These are phyloP conservation scores for Corythornis cristatus DNA, from an alignment of 2,113 vertebrate genomes.

Conservation along the genomic window DNA sequence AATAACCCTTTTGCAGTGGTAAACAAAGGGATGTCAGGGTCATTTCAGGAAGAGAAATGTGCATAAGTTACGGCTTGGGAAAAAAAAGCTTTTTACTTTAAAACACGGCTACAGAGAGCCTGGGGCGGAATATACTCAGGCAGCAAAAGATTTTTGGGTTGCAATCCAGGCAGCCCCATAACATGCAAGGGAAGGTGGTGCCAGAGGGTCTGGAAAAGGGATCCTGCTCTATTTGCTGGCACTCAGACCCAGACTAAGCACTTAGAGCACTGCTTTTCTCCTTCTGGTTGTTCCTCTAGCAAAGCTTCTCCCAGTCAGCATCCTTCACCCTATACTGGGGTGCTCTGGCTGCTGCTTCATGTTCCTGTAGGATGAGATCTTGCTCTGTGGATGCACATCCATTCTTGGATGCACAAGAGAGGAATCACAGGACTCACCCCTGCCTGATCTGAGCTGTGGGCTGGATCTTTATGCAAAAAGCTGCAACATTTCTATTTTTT, in stretches of 20 bases:
- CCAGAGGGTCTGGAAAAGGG: neutral
- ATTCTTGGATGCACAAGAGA: neutral
- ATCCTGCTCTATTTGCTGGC: neutral
- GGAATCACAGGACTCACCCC: neutral
- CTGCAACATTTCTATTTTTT: neutral
- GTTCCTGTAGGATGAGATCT: neutral
- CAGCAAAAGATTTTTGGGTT: neutral
- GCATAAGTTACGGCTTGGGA: fast-evolving
- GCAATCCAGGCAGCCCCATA: neutral
- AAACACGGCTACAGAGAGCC: fast-evolving
- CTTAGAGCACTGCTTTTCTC: fast-evolving
- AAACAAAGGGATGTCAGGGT: neutral
- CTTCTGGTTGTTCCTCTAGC: neutral
- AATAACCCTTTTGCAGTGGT: neutral
- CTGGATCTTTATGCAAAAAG: neutral
- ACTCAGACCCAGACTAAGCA: neutral
- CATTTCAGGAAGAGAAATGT: neutral
- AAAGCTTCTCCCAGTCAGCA: neutral
- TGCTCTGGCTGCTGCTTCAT: neutral
- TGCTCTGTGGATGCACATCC: neutral
- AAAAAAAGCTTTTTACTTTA: neutral
- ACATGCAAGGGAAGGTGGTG: fast-evolving
- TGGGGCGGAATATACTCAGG: neutral
- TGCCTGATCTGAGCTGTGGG: neutral
- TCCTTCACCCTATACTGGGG: neutral